Base-by-base conservation (phyloP, 2,888 invertebrate species). In the Helobdella robusta region DNA sequence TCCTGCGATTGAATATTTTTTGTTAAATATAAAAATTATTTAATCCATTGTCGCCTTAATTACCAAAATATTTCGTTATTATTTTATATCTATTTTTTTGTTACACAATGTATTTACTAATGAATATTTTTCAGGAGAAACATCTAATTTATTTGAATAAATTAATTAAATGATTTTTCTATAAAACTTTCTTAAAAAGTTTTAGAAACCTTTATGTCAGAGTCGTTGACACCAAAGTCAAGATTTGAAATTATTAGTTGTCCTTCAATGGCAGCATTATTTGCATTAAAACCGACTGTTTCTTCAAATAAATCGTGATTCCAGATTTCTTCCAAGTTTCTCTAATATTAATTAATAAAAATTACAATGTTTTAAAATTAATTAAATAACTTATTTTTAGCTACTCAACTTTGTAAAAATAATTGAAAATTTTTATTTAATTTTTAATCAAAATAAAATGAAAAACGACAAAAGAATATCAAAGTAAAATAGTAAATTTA, bases 211-310 rank as follows among this genome's bases (percentile, higher is more conserved):
- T 91, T 88, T 75, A 95, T 91, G 80, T 95, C 95, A 59, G 91
- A 89, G 80, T 95, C 93, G 68, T 92, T 93, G 52, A 97, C 97
- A 69, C 93, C 94, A 83, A 90, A 95, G 81, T 97, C 94, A 77
- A 97, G 84, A 83, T 97, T 97, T 64, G 92, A 91, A 66, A 97
- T 91, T 73, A 94, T 85, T 67, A 97, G 85, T 82, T 94, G 94
- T 52, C 77, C 76, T 25, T 89, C 68, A 28, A 73, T 70, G 46
- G 72, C 70, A 4, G 59, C 66, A 3, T 68, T 80, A 67, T 83
- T 71, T n/a, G 73, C 70, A 2, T 66, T 80, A 67, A 83, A n/a
- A n/a, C n/a, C 71, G 23, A 73, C 70, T 28, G 75, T 81, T 32
- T 84, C 89, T 80, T 89, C 89, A 81, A 89, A 95, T 85, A 93